Base-by-base conservation (phyloP, 1,140 invertebrate species). In the Drosophila sulfurigaster region DNA sequence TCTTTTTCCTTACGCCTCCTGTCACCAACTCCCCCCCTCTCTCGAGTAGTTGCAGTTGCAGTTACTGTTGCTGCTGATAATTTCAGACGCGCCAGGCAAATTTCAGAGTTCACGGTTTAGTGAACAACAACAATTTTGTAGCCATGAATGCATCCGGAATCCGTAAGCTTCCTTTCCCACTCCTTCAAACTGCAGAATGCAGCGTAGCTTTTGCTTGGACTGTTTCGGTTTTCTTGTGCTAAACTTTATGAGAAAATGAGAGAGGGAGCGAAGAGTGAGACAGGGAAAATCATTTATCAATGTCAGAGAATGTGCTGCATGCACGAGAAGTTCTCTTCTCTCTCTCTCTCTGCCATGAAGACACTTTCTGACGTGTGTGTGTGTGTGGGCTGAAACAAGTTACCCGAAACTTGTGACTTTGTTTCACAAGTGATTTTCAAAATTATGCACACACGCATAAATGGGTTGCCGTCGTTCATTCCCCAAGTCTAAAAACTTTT, bases 361-460 rank as follows among this genome's bases (percentile, higher is more conserved):
- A 70, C 69, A 73, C 54, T 70, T 58, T 75, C 62, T 85, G 51
- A 49, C 45, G 38, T 52, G 46, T 63, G 67, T 30, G 28, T n/a
- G 16, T 52, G 48, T 63, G 59, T 41, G 15, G 41, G 15, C 54
- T 64, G 51, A 25, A 82, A 76, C 76, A 83, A 82, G 81, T 83
- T 83, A 54, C 45, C 32, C 72, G 49, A 83, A 88, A 88, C 83
- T 88, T 88, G 51, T 58, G 81, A 89, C 85, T 85, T 89, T 89
- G 85, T 89, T 89, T 85, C 75, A 70, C 54, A 89, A 89, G 85
- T 89, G 86, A 89, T 90, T 90, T 81, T 57, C 41, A 77, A 81
- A 89, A 89, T 89, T 89, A 89, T 90, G 86, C 86, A 81, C 86
- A 81, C 79, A 89, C 81, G 78, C 86, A 85, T 89, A 85, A 85